A percentile compares a stretch with the other conserved stretches of the same genome.
These are phyloP conservation scores for Drymonia ruficornis DNA, from an alignment of 2,888 invertebrate species.

Conservation along the genomic window DNA sequence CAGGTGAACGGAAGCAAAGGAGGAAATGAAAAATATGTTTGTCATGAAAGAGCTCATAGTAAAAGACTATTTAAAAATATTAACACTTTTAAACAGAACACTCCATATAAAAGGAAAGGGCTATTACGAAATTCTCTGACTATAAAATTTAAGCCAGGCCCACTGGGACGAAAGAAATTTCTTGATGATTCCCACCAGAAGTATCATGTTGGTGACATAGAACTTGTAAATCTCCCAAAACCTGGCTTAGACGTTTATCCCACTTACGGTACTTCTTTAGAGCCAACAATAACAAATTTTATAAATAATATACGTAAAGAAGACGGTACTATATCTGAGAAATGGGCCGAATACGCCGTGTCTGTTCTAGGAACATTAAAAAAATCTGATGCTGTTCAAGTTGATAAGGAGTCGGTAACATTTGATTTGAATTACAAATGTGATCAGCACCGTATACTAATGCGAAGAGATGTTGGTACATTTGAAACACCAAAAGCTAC, in stretches of 20 bases:
- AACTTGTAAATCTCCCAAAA: conserved; percentile 78
- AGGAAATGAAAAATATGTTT: conserved; percentile 65
- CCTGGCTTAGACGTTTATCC: conserved; percentile 78
- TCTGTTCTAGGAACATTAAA: conserved; percentile 70
- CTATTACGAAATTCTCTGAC: conserved; percentile 61
- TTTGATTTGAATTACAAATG: conserved; percentile 86
- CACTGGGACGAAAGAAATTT: conserved; percentile 75
- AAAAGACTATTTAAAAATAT: conserved; percentile 34
- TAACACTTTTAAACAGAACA: conserved; percentile 27
- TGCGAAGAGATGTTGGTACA: conserved; percentile 58
- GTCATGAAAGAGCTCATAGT: conserved; percentile 51
- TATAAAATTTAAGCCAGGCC: conserved; percentile 84
- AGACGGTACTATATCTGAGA: conserved; percentile 68
- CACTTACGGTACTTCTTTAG: conserved; percentile 71
- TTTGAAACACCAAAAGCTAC: conserved; percentile 9
- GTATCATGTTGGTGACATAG: conserved; percentile 70
- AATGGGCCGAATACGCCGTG: conserved; percentile 84
- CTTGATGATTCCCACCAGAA: conserved; percentile 74
- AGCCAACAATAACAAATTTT: conserved; percentile 68
- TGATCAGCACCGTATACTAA: conserved; percentile 83
- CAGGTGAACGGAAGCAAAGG: conserved; percentile 69
- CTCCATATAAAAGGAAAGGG: conserved; percentile 45
- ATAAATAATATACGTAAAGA: conserved; percentile 64
- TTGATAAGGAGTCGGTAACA: conserved; percentile 59
- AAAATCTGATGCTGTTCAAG: conserved; percentile 43